These are phyloP conservation scores for Channallabes apus DNA, from an alignment of 2,797 vertebrate genomes.

Conservation along the genomic window DNA sequence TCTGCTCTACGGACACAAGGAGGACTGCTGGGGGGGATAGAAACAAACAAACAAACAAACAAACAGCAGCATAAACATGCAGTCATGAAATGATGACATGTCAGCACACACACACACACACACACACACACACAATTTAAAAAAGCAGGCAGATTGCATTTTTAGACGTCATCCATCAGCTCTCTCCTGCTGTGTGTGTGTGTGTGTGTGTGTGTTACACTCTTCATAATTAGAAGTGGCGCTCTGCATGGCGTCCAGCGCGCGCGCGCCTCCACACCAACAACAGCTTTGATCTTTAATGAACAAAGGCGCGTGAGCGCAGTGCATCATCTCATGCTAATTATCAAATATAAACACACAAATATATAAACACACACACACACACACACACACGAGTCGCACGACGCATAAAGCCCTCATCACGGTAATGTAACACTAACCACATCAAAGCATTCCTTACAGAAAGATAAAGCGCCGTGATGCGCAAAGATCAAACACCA, in stretches of 20 bases:
- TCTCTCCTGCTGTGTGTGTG: not conserved
- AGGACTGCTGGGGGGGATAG: conserved; percentile 17
- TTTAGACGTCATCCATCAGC: not conserved
- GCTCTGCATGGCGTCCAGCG: not conserved
- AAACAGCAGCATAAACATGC: not conserved
- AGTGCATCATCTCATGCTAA: not conserved
- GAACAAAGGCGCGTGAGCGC: conserved; percentile 13
- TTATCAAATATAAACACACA: not conserved
- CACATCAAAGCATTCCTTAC: not conserved
- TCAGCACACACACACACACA: not conserved
- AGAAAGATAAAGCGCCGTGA: not conserved
- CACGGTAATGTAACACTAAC: not conserved
- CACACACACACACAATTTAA: no score
- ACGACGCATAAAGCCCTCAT: not conserved
- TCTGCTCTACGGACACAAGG: conserved; percentile 1
- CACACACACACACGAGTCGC: not conserved
- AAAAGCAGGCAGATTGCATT: not conserved
- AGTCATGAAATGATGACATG: conserved; percentile 1
- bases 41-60: not conserved
- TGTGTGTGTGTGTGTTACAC: not conserved
- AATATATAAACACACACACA: not conserved
- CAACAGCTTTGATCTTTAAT: conserved; percentile 16
- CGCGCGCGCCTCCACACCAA: conserved; percentile 21
- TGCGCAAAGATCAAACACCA: not conserved
- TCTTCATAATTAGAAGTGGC: not conserved